These are phyloP conservation scores for Urocyon cinereoargenteus DNA, from an alignment of 2,797 vertebrate genomes.

Conservation along the genomic window DNA sequence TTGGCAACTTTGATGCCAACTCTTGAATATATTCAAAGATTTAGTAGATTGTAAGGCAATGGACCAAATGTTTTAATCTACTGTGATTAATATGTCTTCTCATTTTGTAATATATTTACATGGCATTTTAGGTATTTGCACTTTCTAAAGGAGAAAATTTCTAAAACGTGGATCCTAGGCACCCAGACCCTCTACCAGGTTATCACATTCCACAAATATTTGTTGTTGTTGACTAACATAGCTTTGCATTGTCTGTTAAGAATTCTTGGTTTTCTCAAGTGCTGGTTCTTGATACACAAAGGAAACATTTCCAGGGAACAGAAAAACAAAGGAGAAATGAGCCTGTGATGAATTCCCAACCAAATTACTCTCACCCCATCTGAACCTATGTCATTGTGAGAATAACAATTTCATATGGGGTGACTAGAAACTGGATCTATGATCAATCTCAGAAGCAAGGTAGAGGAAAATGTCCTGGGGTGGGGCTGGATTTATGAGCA, in stretches of 20 bases:
- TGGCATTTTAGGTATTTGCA: neutral
- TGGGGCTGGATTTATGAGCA: neutral
- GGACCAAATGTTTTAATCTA: slow-evolving; percentile 22
- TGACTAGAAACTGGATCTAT: neutral
- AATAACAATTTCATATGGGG: neutral
- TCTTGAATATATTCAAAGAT: slow-evolving; percentile 42
- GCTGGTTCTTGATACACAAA: neutral
- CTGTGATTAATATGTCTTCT: slow-evolving; percentile 26
- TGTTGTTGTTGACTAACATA: neutral
- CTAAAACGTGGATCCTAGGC: slow-evolving; percentile 20
- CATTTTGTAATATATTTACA: neutral
- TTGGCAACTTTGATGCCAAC: slow-evolving; percentile 15
- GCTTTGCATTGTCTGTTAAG: neutral
- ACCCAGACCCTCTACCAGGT: neutral
- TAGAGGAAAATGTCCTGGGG: neutral
- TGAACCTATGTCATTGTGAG: neutral
- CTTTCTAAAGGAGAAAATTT: neutral
- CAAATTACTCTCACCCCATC: neutral
- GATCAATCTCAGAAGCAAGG: neutral
- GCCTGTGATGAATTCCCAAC: neutral
- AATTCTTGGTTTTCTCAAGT: neutral
- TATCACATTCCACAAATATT: neutral
- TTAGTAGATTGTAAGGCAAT: neutral
- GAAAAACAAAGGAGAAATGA: neutral
- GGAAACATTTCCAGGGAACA: neutral